Base-by-base conservation (phyloP, 2,888 invertebrate species). In the Anthophora plumipes region DNA sequence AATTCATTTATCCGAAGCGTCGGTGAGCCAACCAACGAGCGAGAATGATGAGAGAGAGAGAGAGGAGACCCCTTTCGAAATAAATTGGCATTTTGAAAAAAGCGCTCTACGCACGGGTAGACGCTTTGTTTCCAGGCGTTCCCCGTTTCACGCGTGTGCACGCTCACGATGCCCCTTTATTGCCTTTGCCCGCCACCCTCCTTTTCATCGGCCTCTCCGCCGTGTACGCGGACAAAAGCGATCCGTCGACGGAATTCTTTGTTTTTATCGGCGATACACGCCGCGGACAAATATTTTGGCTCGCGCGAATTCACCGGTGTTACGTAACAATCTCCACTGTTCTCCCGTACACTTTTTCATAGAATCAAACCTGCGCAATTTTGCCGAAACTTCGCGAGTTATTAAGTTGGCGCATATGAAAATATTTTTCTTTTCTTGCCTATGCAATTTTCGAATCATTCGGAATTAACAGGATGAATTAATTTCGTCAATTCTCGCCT, bases 81-180 rank as follows among this genome's bases (percentile, higher is more conserved):
- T 85, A 85, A 90, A 90, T 90, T 87, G 89, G 83, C 88, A 88
- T 90, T 90, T 90, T 91, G 84, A 81, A 89, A 87, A 90, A 89
- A 85, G 31, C 69, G 61, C 67, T 87, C 55, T 77, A 86, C 69
- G 86, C 86, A 83, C 77, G 59, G 63, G 55, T 85, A 78, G 74
- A 73, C 80, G 80, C 85, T 75, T 86, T 86, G 86, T 86, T 83
- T 86, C 85, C 87, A 57, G 43, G 59, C 80, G 69, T 85, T 78
- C 69, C 76, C 75, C 64, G 80, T 72, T 70, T 75, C 77, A 78
- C 71, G 69, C 72, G 68, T 72, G 66, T 74, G 73, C 55, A 67
- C 78, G 70, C 46, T 78, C 74, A 68, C 78, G 71, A 64, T 75
- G 72, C 80, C 77, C 87, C 83, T 87, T 85, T 78, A 83, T 86